Evolutionary conservation across 2,888 invertebrate species (phyloP), one percentile per base, ranked within the genome.

Genomic region (Miltochrista miniata): DNA sequence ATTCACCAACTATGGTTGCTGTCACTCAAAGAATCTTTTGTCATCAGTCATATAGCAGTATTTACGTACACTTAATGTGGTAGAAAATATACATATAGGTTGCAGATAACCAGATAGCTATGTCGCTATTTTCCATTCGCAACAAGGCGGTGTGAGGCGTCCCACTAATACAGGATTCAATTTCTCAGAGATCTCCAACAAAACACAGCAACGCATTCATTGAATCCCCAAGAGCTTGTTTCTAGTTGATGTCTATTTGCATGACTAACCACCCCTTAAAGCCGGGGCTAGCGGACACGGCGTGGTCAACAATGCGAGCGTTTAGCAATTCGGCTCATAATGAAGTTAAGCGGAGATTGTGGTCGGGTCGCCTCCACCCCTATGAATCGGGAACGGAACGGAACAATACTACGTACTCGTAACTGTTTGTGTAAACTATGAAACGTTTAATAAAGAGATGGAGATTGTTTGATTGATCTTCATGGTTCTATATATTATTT

Each of bases 301-400:
- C 76, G 79, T 81, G 83, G 84, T 82, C 86, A 85, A 87, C 86
- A 89, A 88, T 87, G 70, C 79, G 74, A 86, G 77, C 87, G 85
- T 85, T 90, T 85, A 87, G 87, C 87, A 82, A 88, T 88, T 87
- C 86, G 79, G 81, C 77, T 77, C 79, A 77, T 90, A 90, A 90
- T 85, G 86, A 87, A 90, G 89, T 89, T 90, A 87, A 85, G 77
- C 82, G 72, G 81, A 83, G 88, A 88, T 90, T 90, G 86, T 79
- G 80, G 54, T 59, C 55, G 42, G 80, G 65, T 61, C 59, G 70
- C 68, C 65, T 63, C 70, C 66, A 71, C 72, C 81, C 75, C 75
- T 74, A 79, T 76, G 79, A 76, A 76, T 76, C 68, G 72, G 62
- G 64, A 68, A 66, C 65, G 64, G 72, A 68, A 66, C 65, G 64